Evolutionary conservation across 2,113 vertebrate genomes (phyloP).

Genomic region (Psilopogon haemacephalus): DNA sequence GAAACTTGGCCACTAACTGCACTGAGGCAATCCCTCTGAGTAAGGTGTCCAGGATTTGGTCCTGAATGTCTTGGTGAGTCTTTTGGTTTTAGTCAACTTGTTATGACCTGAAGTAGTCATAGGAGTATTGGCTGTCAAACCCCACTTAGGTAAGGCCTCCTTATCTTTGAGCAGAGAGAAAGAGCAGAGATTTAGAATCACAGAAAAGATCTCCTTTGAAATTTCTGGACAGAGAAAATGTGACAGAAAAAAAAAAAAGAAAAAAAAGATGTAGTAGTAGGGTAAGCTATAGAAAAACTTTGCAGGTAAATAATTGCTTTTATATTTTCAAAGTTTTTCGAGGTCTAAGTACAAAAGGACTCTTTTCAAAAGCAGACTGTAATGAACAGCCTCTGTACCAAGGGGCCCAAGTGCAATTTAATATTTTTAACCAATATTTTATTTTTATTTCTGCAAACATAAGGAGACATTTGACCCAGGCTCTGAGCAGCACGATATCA

Average conservation of each 20-base stretch:
- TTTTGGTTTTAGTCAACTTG: background rate
- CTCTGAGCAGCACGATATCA: background rate
- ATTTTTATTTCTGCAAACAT: background rate
- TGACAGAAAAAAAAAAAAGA: background rate
- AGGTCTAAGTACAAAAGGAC: background rate
- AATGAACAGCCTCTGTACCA: background rate
- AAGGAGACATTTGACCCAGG: background rate
- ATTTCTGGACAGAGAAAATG: background rate
- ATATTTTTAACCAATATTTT: background rate
- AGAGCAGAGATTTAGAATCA: too few species aligned
- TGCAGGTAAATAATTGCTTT: background rate
- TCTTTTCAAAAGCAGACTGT: background rate
- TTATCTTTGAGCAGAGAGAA: background rate
- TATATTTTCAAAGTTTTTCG: background rate
- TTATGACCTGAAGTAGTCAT: background rate
- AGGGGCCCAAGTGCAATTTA: background rate
- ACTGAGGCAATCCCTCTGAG: background rate
- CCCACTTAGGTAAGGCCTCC: background rate
- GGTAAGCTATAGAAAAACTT: background rate
- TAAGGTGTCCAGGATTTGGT: background rate
- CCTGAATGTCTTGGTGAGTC: background rate
- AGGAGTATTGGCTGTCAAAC: background rate
- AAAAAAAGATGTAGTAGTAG: background rate
- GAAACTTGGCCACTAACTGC: background rate
- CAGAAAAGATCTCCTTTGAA: background rate